A percentile compares a stretch with the other conserved stretches of the same genome.
These are phyloP conservation scores for Adrianichthys oophorus DNA, from an alignment of 2,797 vertebrate species.

Conservation along the genomic window DNA sequence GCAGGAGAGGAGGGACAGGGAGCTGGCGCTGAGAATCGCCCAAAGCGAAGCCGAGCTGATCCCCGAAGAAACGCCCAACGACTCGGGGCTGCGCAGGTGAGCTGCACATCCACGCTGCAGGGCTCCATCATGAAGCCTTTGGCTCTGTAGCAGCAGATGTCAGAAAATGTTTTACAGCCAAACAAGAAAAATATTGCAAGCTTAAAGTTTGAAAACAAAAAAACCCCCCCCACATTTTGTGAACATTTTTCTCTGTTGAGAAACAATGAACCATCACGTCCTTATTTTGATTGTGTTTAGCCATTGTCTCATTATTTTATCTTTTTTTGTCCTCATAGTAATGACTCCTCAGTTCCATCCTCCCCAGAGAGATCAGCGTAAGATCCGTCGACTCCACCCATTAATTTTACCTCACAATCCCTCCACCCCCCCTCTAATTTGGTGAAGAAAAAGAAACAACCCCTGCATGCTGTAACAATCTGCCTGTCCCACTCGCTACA, in stretches of 20 bases:
- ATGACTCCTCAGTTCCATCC: slow-evolving; percentile 60
- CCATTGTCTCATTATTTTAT: slow-evolving; percentile 7
- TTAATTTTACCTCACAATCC: slow-evolving; percentile 14
- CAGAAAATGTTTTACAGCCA: too few relatives aligned
- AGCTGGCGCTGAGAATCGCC: slow-evolving; percentile 93
- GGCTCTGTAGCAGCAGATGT: too few relatives aligned
- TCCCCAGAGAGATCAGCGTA: slow-evolving; percentile 75
- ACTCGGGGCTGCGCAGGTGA: slow-evolving; percentile 87
- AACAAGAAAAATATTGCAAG: too few relatives aligned
- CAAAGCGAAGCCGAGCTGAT: slow-evolving; percentile 93
- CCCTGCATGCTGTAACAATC: slow-evolving; percentile 56
- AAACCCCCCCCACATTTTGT: too few relatives aligned
- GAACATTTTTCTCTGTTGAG: too few relatives aligned
- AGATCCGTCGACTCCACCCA: slow-evolving; percentile 51
- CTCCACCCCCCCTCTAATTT: slow-evolving; percentile 12
- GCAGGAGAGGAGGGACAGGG: slow-evolving; percentile 91
- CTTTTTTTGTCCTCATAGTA: slow-evolving; percentile 70
- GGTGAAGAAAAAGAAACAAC: not conserved
- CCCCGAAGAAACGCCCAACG: slow-evolving; percentile 82
- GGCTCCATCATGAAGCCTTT: too few relatives aligned
- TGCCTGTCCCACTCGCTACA: slow-evolving; percentile 17
- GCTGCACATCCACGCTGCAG: not conserved
- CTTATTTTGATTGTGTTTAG: slow-evolving; percentile 39
- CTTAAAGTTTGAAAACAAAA: too few relatives aligned
- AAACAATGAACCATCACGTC: not conserved